A percentile compares a stretch with the other conserved stretches of the same genome.
Conservation (phyloP, 2,113 vertebrate species). For the Oceanodroma tethys region DNA sequence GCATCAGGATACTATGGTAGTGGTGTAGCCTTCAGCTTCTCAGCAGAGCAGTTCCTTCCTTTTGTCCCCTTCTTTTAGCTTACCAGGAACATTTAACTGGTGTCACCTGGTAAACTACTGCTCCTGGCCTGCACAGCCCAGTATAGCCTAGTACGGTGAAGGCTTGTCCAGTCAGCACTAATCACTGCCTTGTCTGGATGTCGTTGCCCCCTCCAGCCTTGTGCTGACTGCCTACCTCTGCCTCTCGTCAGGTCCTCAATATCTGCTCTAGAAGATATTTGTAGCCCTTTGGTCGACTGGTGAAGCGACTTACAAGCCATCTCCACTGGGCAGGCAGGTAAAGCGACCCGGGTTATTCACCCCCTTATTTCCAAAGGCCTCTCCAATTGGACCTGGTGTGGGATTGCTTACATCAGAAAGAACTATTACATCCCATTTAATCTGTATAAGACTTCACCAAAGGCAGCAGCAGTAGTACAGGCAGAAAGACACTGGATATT, state of each 20-base stretch:
- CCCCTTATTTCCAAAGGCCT: conserved; percentile 38
- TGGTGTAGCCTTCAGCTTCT: neutral
- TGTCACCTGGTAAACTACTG: neutral
- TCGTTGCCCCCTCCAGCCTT: conserved; percentile 52
- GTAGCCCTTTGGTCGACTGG: conserved; percentile 62
- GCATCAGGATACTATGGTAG: neutral
- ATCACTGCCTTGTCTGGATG: conserved; percentile 43
- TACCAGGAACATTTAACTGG: neutral
- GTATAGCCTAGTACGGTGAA: neutral
- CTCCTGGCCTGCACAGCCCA: neutral
- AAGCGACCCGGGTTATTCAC: conserved; percentile 51
- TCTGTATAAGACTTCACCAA: conserved; percentile 10
- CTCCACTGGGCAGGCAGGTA: conserved; percentile 70
- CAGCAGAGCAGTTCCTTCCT: neutral
- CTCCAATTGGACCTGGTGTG: neutral
- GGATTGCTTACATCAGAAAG: conserved; percentile 36
- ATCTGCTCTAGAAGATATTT: conserved; percentile 68
- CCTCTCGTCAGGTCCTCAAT: conserved; percentile 69
- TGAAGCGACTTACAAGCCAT: conserved; percentile 58
- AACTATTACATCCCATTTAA: neutral
- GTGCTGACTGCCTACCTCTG: conserved; percentile 68
- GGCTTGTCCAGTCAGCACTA: conserved; percentile 31
- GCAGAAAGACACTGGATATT: neutral
- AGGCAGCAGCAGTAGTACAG: conserved; percentile 13
- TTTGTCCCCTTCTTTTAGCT: neutral